Base-by-base conservation (phyloP, 1,140 invertebrate species). In the Telenomus remus region DNA sequence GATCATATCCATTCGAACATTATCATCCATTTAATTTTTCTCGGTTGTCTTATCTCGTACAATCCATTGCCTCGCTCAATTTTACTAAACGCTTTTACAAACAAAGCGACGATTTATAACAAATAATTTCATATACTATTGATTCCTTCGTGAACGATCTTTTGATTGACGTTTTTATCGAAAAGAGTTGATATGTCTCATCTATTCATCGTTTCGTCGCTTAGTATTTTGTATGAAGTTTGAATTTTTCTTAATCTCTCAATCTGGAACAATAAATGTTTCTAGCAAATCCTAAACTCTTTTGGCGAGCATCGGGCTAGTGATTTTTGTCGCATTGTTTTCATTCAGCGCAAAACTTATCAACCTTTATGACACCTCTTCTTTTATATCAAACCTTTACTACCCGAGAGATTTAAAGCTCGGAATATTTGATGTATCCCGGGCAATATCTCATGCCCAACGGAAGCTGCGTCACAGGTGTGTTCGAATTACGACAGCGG, bases 381-480 rank as follows among this genome's bases (percentile, higher is more conserved):
- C 54, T 44, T 71, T 56, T 61, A 68, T 63, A 63, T 74, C 48
- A 66, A 68, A 68, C 47, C 46, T 68, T 75, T 57, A 63, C 55
- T 63, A 33, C 54, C 10, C 10, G 49, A 46, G 19, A 56, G 63
- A 69, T 68, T 75, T 69, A 68, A 75, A 75, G 53, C 33, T 34
- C 64, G 15, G 57, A 74, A 66, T 61, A 61, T 66, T 74, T 66
- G 65, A 55, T 60, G 37, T 61, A 76, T 65, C 44, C 55, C 19
- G 50, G 60, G 66, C 49, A 70, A 65, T 69, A 65, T 69, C 60
- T 76, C 50, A 50, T 57, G 46, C 46, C 37, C 61, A 71, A 77
- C 63, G 68, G 74, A 77, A 77, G 61, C 57, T 57, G n/a, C 42
- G 51, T 44, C 48, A 72, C 74, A 77, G 74, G 74, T 77, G 74